phyloP scores from a whole-genome alignment of 2,797 vertebrate species.

The Myotis pilosus region DNA sequence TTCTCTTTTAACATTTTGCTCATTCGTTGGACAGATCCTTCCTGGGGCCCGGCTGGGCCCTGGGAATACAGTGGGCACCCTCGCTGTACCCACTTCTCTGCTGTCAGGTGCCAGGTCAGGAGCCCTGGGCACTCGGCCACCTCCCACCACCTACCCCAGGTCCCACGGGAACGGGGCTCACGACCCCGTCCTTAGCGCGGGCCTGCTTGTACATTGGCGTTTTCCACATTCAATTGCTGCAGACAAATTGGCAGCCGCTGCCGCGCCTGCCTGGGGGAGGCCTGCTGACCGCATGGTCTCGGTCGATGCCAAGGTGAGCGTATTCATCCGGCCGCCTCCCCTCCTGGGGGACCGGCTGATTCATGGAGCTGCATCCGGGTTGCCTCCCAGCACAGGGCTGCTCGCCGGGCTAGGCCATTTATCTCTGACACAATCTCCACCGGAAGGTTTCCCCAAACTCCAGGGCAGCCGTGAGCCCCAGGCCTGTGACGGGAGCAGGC shows the following conservation, averaged over 20 bases:
- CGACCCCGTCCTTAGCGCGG: accelerated
- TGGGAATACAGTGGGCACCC: accelerated
- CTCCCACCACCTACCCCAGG: background rate
- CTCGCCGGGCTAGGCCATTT: slow-evolving; percentile 43
- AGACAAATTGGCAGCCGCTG: background rate
- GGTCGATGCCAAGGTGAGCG: background rate
- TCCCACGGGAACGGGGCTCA: background rate
- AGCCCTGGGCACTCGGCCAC: background rate
- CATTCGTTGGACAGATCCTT: background rate
- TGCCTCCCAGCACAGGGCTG: slow-evolving; percentile 11
- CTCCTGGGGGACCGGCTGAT: slow-evolving; percentile 32
- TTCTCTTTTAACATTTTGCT: background rate
- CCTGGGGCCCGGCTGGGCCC: background rate
- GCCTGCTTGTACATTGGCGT: too few relatives aligned
- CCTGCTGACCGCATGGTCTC: background rate
- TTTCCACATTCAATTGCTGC: background rate
- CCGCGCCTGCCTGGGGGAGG: background rate
- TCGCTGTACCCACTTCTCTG: accelerated
- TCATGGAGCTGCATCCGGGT: background rate
- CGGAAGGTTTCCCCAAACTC: background rate
- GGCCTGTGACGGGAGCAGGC: background rate
- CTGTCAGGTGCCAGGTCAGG: background rate
- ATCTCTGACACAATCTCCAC: slow-evolving; percentile 66
- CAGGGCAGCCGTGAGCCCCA: accelerated
- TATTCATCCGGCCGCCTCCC: background rate